Evolutionary conservation across 2,113 vertebrate species (phyloP), one percentile per base, ranked within the genome.

Genomic region (Nematolebias whitei): DNA sequence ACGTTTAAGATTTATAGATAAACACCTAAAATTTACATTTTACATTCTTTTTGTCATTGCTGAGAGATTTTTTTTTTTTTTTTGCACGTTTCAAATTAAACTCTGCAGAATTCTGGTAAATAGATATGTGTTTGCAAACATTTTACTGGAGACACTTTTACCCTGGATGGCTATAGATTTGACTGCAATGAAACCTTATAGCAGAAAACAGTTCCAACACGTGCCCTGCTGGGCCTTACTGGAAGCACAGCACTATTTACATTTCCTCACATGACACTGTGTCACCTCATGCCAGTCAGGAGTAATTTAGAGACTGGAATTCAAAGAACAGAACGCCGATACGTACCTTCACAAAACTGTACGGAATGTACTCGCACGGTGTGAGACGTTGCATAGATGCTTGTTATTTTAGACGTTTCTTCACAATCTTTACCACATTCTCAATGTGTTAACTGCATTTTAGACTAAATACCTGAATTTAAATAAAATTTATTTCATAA

Each of bases 191-290:
- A 13, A 53, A 43, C 2, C 71, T 40, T 75, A 76, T 26, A 64
- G 24, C 40, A 77, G 69, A 83, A 84, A 83, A 71, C 14, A 3
- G 3, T 61, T 58, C 70, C 55, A 68, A 53, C 39, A 64, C 60
- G 73, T 53, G 39, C 57, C 59, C 72, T 39, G 16, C 47, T 40
- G 16, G 13, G 43, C 26, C 51, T 86, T 86, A 82, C 85, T 87
- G 84, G 84, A 83, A 87, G 22, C 40, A 41, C 1, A 3, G 20
- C 47, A 55, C 51, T 61, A 40, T 78, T 24, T 81, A 61, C 20
- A 62, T 77, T 76, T 70, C 50, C 69, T 85, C 50, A 32, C 53
- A 43, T 66, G 61, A 70, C 66, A 63, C 26, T 23, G 12, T 82
- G 48, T 65, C 65, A 78, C 43, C 19, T 20, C 29, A 45, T 65